Conservation (phyloP, 2,113 vertebrate species). For the Camelus dromedarius region DNA sequence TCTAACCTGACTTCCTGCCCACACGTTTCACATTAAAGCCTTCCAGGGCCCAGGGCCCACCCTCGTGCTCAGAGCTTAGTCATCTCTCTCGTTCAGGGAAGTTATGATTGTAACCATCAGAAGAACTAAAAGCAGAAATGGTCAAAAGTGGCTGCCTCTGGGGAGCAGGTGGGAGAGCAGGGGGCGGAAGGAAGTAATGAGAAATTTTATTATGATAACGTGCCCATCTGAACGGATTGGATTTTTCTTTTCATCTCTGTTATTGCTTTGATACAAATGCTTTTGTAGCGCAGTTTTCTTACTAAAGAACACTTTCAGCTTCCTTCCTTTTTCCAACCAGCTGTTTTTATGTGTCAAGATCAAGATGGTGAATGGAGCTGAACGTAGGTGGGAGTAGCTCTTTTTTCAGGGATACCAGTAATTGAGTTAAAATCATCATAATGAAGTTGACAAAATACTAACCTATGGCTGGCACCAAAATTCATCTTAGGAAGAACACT, state of each 20-base stretch:
- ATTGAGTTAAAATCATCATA: not conserved
- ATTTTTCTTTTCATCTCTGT: not conserved
- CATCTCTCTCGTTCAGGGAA: conserved; percentile 18
- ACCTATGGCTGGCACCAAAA: not conserved
- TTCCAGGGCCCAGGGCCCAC: not conserved
- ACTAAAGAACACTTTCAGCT: conserved; percentile 9
- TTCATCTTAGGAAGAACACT: not conserved
- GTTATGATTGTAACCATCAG: conserved; percentile 18
- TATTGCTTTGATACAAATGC: conserved; percentile 40
- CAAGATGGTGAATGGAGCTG: not conserved
- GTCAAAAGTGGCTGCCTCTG: not conserved
- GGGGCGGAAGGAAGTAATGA: not conserved
- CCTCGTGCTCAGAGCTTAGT: conserved; percentile 40
- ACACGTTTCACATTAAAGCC: not conserved
- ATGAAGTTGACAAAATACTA: conserved; percentile 7
- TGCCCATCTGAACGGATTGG: not conserved
- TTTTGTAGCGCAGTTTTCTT: not conserved
- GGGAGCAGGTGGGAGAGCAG: not conserved
- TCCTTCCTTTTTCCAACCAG: not conserved
- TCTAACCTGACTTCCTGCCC: conserved; percentile 62
- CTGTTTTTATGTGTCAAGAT: not conserved
- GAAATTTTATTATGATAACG: not conserved
- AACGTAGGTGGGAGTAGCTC: not conserved
- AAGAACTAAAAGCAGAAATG: conserved; percentile 49
- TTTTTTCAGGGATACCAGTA: not conserved